These are phyloP conservation scores for Bubo scandiacus DNA, from an alignment of 2,113 vertebrate species.

Conservation along the genomic window DNA sequence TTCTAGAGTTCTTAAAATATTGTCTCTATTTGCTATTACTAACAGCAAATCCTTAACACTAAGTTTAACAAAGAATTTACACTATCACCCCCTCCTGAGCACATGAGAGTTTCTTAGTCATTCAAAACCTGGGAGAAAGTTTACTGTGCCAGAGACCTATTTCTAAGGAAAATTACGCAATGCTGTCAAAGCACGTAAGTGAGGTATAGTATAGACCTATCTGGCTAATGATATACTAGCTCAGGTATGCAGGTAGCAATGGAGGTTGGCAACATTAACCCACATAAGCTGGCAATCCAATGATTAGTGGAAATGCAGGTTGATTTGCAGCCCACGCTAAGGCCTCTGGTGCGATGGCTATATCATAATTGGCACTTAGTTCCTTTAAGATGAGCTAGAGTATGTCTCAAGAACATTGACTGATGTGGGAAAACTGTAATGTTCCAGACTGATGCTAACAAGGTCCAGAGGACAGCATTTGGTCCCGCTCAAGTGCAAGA, in stretches of 20 bases:
- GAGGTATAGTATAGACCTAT: not conserved
- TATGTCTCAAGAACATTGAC: not conserved
- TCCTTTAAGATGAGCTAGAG: not conserved
- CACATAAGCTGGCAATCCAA: not conserved
- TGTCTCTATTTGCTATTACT: not conserved
- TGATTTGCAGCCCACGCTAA: not conserved
- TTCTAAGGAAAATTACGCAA: not conserved
- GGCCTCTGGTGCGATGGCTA: not conserved
- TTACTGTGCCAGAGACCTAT: not conserved
- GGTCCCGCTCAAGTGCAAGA: not conserved
- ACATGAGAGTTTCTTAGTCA: not conserved
- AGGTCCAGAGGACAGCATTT: not conserved
- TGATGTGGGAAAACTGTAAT: not conserved
- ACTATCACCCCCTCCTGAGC: not conserved
- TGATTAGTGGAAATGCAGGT: not conserved
- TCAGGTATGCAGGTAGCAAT: not conserved
- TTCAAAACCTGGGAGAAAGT: not conserved
- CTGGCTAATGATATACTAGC: not conserved
- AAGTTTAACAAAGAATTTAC: not conserved
- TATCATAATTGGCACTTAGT: not conserved
- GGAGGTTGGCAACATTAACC: not conserved
- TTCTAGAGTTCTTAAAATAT: not conserved
- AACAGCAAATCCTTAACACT: not conserved
- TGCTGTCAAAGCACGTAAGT: not conserved
- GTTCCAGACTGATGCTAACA: not conserved